A percentile compares a stretch with the other conserved stretches of the same genome.
phyloP scores from a whole-genome alignment of 53 echinoderm and acorn worm genomes.

The Patiria pectinifera region DNA sequence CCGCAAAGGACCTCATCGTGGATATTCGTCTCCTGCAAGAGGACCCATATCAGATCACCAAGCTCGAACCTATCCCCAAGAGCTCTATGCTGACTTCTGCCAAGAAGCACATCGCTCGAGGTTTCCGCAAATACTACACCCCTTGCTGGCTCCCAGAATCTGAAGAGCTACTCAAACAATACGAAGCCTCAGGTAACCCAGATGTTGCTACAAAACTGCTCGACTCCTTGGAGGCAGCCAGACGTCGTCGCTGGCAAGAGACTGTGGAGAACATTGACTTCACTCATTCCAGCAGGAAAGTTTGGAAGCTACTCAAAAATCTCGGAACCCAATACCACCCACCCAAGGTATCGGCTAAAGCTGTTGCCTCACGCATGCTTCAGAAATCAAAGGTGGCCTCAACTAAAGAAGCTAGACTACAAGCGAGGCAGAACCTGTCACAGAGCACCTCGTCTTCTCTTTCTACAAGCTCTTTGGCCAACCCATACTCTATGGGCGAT shows the following conservation, averaged over 20 bases:
- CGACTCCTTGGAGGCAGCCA: too few relatives aligned
- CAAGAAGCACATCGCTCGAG: not conserved
- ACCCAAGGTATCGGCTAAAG: slow-evolving; percentile 15
- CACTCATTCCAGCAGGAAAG: slow-evolving; percentile 16
- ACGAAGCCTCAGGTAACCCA: not conserved
- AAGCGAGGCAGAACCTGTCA: slow-evolving; percentile 7
- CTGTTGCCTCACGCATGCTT: not conserved
- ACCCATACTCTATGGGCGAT: not conserved
- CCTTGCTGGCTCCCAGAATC: not conserved
- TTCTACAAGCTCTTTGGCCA: not conserved
- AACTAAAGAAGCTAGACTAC: slow-evolving; percentile 26
- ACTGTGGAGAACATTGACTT: not conserved
- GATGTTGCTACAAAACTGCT: too few relatives aligned
- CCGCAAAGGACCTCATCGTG: too few relatives aligned
- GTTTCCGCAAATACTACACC: not conserved
- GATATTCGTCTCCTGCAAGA: too few relatives aligned
- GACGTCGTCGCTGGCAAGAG: too few relatives aligned
- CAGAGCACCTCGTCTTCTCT: not conserved
- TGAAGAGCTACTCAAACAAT: not conserved
- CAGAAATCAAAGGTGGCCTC: not conserved
- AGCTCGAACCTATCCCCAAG: too few relatives aligned
- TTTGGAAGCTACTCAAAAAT: not conserved
- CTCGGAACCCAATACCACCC: not conserved
- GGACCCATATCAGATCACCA: too few relatives aligned
- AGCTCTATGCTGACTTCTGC: not conserved